Base-by-base conservation (phyloP, 1,140 invertebrate species). In the Drosophila tropicalis region DNA sequence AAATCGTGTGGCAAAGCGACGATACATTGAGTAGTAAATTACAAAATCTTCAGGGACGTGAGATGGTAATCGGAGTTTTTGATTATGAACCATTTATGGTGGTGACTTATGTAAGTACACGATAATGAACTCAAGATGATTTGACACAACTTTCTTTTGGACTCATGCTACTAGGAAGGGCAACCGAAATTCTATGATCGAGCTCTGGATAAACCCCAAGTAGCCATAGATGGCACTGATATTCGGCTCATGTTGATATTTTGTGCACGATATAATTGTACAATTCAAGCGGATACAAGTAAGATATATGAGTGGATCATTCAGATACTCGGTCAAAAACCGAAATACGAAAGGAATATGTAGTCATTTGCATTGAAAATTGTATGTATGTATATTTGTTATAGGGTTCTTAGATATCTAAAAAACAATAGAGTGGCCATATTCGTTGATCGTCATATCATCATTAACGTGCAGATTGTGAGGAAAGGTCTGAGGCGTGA, bases 71-170 rank as follows among this genome's bases (percentile, higher is more conserved):
- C 9, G 86, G 72, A 1, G 41, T 84, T 5, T 91, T 91, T 2
- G 73, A 91, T 66, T 91, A 91, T 44, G 76, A 86, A 7, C 90
- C 90, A 5, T 91, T 89, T 41, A 82, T 91, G 77, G 17, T 85
- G 10, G 1, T 91, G 1, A 70, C 87, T 39, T 78, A 76, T 70
- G 83, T 91, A 54, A 39, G 83, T 67, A 1, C 1, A 22, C 0
- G 5, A 4, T 29, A 29, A 29, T 5, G 5, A 29, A 6, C 5
- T 29, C 29, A 29, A 7, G 15, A 41, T 25, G 36, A 34, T 19
- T 39, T 19, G 25, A 55, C 32, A 9, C 29, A 9, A 5, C 12
- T 13, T 0, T 55, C 51, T 5, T 0, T 55, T 25, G 29, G 13
- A 32, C 17, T 6, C 15, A 17, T 15, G 0, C 4, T 17, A 15